Percentiles rank a stretch among this genome's conserved stretches.
These are phyloP conservation scores for Lycopodina hypogea DNA, from an alignment of 37 sponge, comb jelly and placozoan species.

Conservation along the genomic window DNA sequence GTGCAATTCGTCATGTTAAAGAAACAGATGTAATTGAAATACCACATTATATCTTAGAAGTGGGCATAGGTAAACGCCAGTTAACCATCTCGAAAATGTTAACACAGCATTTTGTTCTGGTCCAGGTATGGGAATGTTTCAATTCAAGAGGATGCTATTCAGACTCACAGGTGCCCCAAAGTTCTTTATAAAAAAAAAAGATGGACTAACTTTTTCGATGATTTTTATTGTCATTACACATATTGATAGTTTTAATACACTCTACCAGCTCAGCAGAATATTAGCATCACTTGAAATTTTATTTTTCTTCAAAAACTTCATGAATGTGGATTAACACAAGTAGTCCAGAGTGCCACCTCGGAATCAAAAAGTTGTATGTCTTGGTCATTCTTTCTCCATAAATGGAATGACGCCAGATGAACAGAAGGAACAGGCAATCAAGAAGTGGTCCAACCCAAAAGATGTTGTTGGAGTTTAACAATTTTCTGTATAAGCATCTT, in stretches of 20 bases:
- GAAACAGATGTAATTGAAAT: neutral
- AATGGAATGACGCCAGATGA: conserved; percentile 14
- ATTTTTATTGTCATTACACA: conserved; percentile 38
- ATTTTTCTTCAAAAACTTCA: conserved; percentile 10
- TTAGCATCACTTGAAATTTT: conserved; percentile 6
- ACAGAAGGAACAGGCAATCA: conserved; percentile 25
- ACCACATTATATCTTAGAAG: conserved; percentile 38
- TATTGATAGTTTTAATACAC: conserved; percentile 4
- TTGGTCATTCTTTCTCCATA: conserved; percentile 40
- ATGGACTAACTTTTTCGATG: conserved; percentile 50
- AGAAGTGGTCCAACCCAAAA: conserved; percentile 25
- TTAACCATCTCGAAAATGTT: conserved; percentile 27
- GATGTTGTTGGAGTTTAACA: conserved; percentile 7
- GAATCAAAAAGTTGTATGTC: conserved; percentile 27
- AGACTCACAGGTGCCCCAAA: conserved; percentile 41
- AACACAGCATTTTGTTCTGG: conserved; percentile 54
- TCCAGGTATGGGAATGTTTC: conserved; percentile 47
- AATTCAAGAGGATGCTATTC: conserved; percentile 22
- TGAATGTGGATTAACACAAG: conserved; percentile 28
- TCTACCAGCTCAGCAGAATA: conserved; percentile 38
- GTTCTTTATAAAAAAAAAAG: conserved; percentile 47
- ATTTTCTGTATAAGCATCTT: conserved; percentile 35
- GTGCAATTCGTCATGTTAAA: neutral
- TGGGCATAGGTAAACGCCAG: conserved; percentile 65
- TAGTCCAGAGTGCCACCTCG: conserved; percentile 24